Evolutionary conservation across 2,888 invertebrate genomes (phyloP).

Genomic region (Subacronicta megacephala): DNA sequence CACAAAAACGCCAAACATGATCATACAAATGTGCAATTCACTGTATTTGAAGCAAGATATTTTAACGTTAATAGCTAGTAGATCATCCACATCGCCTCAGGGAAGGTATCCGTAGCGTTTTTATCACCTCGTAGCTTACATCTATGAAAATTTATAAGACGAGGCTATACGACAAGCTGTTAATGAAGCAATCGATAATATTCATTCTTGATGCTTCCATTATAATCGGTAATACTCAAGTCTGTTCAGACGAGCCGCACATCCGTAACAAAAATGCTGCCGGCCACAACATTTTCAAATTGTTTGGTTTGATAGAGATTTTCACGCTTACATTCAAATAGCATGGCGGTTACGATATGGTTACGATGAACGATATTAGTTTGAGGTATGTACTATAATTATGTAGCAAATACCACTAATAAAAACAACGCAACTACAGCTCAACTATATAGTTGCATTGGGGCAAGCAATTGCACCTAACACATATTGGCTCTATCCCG

Average conservation of each 20-base stretch:
- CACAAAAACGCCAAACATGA: conserved; percentile 22
- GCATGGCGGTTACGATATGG: too few relatives aligned
- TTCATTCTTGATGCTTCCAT: conserved; percentile 30
- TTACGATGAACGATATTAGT: too few relatives aligned
- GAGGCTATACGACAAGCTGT: conserved; percentile 12
- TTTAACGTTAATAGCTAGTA: conserved; percentile 28
- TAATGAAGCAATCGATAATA: conserved; percentile 48
- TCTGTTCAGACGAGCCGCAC: background rate
- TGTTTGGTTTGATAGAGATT: too few relatives aligned
- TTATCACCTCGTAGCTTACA: conserved; percentile 21
- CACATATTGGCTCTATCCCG: background rate
- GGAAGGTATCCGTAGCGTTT: conserved; percentile 14
- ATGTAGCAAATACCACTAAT: too few relatives aligned
- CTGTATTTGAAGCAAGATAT: conserved; percentile 25
- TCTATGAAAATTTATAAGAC: conserved; percentile 25
- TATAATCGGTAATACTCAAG: conserved; percentile 29
- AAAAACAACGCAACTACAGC: too few relatives aligned
- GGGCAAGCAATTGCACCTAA: too few relatives aligned
- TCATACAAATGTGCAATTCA: conserved; percentile 30
- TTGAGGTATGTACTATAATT: too few relatives aligned
- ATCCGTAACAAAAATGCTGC: background rate
- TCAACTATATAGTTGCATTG: too few relatives aligned
- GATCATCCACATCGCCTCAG: conserved; percentile 16
- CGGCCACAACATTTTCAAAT: background rate
- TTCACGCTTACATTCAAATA: too few relatives aligned